phyloP scores from a whole-genome alignment of 2,113 vertebrate genomes.

The Psettodes erumei region DNA sequence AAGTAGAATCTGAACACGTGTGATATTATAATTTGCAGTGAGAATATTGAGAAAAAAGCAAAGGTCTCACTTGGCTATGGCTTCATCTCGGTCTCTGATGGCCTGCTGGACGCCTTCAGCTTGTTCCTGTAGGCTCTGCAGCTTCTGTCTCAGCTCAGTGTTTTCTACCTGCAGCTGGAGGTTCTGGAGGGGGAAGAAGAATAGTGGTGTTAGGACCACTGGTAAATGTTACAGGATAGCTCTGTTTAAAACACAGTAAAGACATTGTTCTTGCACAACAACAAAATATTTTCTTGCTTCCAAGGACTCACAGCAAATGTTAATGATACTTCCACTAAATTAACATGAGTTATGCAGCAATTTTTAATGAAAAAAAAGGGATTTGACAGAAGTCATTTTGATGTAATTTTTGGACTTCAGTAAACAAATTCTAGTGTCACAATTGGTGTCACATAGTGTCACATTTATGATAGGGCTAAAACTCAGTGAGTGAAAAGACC shows the following conservation, averaged over 20 bases:
- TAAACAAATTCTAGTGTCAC: not conserved
- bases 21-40: not conserved
- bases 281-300: not conserved
- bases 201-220: not conserved
- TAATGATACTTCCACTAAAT: not conserved
- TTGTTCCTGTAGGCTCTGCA: conserved; percentile 53
- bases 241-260: not conserved
- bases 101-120: conserved; percentile 75
- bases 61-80: conserved; percentile 85
- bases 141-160: conserved; percentile 53
- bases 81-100: conserved; percentile 87
- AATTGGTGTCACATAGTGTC: not conserved
- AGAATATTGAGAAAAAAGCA: not conserved
- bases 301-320: not conserved
- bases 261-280: not conserved
- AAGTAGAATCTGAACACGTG: not conserved
- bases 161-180: conserved; percentile 73
- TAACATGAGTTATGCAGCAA: not conserved
- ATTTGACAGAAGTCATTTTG: not conserved
- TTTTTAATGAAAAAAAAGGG: not conserved
- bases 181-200: conserved; percentile 48
- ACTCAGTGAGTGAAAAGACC: too few species aligned
- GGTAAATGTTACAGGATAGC: not conserved
- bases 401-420: not conserved
- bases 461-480: not conserved